A percentile compares a stretch with the other conserved stretches of the same genome.
Evolutionary conservation across 2,797 vertebrate species (phyloP).

Genomic region (Sciurus vulgaris): DNA sequence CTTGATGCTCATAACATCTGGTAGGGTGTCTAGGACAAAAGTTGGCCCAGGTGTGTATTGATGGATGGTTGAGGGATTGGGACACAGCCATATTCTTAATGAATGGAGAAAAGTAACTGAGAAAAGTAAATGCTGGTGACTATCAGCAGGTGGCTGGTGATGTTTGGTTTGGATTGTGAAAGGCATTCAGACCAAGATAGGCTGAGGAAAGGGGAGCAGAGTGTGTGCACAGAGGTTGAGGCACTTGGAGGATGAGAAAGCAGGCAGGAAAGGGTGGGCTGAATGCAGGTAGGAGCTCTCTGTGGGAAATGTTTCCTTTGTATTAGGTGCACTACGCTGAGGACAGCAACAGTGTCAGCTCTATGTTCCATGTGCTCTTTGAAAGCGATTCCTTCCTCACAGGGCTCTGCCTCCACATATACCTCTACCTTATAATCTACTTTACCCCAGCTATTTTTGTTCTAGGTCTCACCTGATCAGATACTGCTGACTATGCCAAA

Average conservation of each 20-base stretch:
- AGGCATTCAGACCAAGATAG: slow-evolving; percentile 37
- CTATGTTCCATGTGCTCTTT: background rate
- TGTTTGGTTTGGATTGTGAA: slow-evolving; percentile 47
- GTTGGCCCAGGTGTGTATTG: background rate
- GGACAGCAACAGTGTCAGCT: background rate
- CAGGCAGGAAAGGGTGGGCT: slow-evolving; percentile 38
- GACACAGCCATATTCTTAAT: slow-evolving; percentile 14
- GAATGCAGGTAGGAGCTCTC: background rate
- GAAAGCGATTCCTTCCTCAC: slow-evolving; percentile 54
- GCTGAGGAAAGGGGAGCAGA: background rate
- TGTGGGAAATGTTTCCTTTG: background rate
- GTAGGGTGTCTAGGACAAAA: background rate
- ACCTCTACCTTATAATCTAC: background rate
- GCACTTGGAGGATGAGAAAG: slow-evolving; percentile 81
- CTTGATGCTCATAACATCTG: background rate
- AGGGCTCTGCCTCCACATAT: slow-evolving; percentile 47
- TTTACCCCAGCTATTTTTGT: slow-evolving; percentile 14
- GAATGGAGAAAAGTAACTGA: slow-evolving; percentile 19
- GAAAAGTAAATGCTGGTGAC: slow-evolving; percentile 71
- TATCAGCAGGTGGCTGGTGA: slow-evolving; percentile 78
- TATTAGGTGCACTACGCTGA: background rate
- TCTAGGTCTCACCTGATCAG: slow-evolving; percentile 66
- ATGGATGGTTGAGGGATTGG: background rate
- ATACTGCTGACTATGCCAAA: slow-evolving; percentile 36
- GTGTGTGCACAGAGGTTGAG: slow-evolving; percentile 48